Percentiles rank a stretch among this genome's conserved stretches.
Evolutionary conservation across 2,888 invertebrate genomes (phyloP).

Genomic region (Athalia circularis): DNA sequence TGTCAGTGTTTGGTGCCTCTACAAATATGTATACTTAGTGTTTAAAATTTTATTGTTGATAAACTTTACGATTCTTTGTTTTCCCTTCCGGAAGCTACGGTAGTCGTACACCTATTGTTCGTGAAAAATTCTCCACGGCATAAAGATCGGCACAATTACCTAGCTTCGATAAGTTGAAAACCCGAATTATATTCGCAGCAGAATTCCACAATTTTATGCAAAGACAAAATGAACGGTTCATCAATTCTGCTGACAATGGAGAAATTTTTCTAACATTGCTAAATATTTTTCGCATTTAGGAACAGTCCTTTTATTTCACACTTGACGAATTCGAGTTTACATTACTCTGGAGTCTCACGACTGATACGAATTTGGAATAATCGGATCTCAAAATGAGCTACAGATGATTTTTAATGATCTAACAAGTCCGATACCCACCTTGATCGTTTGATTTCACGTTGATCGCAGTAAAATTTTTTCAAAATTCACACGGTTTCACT

Average conservation of each 20-base stretch:
- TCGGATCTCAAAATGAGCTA: background rate
- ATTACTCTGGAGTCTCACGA: background rate
- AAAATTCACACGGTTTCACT: conserved; percentile 40
- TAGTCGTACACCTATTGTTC: background rate
- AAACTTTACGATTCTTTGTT: conserved; percentile 33
- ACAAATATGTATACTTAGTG: conserved; percentile 40
- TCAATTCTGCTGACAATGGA: background rate
- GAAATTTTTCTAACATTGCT: background rate
- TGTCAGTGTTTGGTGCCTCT: conserved; percentile 45
- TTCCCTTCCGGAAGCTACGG: conserved; percentile 14
- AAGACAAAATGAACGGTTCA: background rate
- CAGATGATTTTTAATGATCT: background rate
- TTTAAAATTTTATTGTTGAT: conserved; percentile 38
- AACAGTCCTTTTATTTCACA: background rate
- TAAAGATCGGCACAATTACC: conserved; percentile 17
- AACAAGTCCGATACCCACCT: background rate
- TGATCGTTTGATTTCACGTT: background rate
- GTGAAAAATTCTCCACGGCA: conserved; percentile 7
- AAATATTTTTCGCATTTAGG: no score
- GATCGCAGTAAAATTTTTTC: conserved; percentile 3
- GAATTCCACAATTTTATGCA: conserved; percentile 1
- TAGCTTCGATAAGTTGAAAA: background rate
- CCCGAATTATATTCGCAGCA: background rate
- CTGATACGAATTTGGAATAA: no score
- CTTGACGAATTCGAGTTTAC: background rate